Conservation (phyloP, 2,888 invertebrate species). For the Ophion obscuratus region DNA sequence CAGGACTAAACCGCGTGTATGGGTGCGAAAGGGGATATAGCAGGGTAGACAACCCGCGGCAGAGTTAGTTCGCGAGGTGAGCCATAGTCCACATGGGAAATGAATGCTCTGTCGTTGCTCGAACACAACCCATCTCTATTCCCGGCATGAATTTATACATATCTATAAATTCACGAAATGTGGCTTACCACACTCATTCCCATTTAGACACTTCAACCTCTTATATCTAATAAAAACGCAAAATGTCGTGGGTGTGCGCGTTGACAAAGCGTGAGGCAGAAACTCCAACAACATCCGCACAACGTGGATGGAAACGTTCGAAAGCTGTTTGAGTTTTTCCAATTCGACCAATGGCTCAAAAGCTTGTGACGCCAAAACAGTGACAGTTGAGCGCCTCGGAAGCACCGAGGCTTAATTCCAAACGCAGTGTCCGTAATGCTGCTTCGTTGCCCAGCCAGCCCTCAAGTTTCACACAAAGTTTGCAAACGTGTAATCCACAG, state of each 20-base stretch:
- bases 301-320: background rate
- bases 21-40: constrained; percentile 33
- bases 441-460: too few species aligned
- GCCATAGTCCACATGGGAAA: constrained; percentile 83
- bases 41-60: constrained; percentile 48
- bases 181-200: constrained; percentile 39
- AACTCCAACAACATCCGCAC: background rate
- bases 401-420: background rate
- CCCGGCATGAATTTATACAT: constrained; percentile 36
- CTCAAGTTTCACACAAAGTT: too few species aligned
- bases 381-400: background rate
- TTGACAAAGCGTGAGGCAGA: background rate
- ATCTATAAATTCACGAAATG: constrained; percentile 13
- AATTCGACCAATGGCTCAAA: background rate
- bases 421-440: background rate
- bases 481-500: background rate
- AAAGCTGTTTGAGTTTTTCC: background rate
- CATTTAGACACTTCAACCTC: constrained; percentile 27
- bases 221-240: constrained; percentile 20
- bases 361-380: background rate
- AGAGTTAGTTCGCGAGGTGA: constrained; percentile 75
- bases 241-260: background rate
- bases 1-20: constrained; percentile 47
- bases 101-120: constrained; percentile 82
- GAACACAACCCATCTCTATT: constrained; percentile 74